phyloP scores from a whole-genome alignment of 2,797 vertebrate genomes.

The Melanotaenia pygmaea region DNA sequence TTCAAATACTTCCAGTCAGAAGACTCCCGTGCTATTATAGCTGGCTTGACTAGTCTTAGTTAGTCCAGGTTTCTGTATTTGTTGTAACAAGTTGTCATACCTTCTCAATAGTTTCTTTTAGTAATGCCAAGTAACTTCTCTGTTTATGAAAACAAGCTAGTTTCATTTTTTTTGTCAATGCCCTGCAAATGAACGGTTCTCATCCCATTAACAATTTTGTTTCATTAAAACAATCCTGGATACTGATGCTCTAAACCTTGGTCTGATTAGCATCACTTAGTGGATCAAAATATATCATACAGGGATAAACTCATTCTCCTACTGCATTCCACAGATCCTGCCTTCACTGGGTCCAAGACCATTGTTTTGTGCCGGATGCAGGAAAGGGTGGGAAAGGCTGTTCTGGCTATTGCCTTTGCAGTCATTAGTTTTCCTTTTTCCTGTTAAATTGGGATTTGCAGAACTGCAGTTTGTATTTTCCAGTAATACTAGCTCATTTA shows the following conservation, averaged over 20 bases:
- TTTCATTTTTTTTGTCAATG: conserved; percentile 6
- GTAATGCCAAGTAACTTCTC: background rate
- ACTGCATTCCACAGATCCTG: conserved; percentile 44
- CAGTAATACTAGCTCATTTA: background rate
- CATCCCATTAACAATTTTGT: background rate
- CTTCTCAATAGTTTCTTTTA: background rate
- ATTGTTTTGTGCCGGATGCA: conserved; percentile 85
- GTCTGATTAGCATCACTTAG: background rate
- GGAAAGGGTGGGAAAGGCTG: conserved; percentile 84
- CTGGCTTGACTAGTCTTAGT: background rate
- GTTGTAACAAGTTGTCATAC: background rate
- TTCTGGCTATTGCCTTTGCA: conserved; percentile 64
- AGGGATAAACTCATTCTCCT: conserved; percentile 5
- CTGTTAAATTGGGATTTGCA: conserved; percentile 65
- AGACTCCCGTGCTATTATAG: background rate
- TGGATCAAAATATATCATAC: conserved; percentile 3
- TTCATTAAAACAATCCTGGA: background rate
- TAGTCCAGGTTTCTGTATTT: background rate
- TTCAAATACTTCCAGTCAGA: conserved; percentile 5
- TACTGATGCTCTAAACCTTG: background rate
- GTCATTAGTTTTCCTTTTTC: conserved; percentile 77
- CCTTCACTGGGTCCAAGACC: conserved; percentile 45
- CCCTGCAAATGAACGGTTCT: background rate
- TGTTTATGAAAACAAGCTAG: conserved; percentile 7
- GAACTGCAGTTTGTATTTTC: conserved; percentile 15